A percentile compares a stretch with the other conserved stretches of the same genome.
These are phyloP conservation scores for Drosophila neoperkinsi DNA, from an alignment of 2,888 invertebrate genomes.

Conservation along the genomic window DNA sequence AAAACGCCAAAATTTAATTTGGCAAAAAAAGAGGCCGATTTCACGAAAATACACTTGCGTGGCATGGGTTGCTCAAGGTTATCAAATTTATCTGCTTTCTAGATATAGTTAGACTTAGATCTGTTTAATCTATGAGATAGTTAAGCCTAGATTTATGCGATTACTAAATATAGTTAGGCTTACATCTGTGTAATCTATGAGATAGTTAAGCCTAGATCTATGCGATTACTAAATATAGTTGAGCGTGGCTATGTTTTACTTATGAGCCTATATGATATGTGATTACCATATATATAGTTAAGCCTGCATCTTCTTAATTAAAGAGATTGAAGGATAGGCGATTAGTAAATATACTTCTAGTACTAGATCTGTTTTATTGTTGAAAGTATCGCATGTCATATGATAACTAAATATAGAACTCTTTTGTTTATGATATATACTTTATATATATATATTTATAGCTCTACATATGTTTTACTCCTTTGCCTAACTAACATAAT, in stretches of 20 bases:
- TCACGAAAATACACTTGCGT: not conserved
- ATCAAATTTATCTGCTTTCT: not conserved
- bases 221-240: not conserved
- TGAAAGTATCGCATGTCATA: not conserved
- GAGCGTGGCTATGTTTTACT: not conserved
- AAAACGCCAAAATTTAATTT: slow-evolving; percentile 29
- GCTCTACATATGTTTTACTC: too few relatives aligned
- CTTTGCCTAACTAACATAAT: not conserved
- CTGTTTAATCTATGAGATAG: too few relatives aligned
- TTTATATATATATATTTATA: not conserved
- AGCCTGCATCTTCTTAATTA: not conserved
- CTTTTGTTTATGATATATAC: not conserved
- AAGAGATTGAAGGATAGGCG: not conserved
- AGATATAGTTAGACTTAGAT: too few relatives aligned
- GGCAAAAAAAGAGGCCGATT: slow-evolving; percentile 22
- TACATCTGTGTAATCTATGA: not conserved
- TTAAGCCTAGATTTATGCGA: too few relatives aligned
- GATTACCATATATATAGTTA: not conserved
- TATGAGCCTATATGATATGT: not conserved
- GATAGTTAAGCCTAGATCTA: not conserved
- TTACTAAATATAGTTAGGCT: not conserved
- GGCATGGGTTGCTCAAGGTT: not conserved
- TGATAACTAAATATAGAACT: not conserved
- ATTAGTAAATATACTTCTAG: not conserved
- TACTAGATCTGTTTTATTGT: not conserved